Base-by-base conservation (phyloP, 2,113 vertebrate genomes). In the Saguinus midas region DNA sequence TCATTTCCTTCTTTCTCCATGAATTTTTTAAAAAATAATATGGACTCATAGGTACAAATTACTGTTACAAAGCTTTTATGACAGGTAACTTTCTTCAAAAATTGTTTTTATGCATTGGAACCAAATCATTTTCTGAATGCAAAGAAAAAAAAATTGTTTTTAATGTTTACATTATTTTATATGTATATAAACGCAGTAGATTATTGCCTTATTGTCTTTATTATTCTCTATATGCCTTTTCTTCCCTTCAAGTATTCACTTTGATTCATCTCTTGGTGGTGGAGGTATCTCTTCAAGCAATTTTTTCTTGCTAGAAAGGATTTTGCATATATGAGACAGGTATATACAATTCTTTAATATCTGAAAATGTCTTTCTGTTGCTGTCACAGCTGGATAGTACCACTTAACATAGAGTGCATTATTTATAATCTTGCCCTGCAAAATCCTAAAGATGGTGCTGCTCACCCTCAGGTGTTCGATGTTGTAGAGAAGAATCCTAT, bases 21-120 rank as follows among this genome's bases (percentile, higher is more conserved):
- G 72, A 78, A 45, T 43, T 66, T 93, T 73, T 79, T n/a, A 45
- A 57, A 12, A 66, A 89, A 75, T 48, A 64, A 55, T 80, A 29
- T 80, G 45, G n/a, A 75, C 72, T 80, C 61, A 70, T 84, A 91
- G 61, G 18, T 79, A 87, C 2, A 58, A 58, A n/a, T 58, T 80
- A 64, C 48, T 43, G 40, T 66, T 40, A 29, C 32, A 50, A 58
- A 78, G 20, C 12, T 10, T 70, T 79, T 48, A 50, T 5, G 11
- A 45, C 66, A 55, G 12, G 11, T 66, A 78, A 55, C 8, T 14
- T 55, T 37, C 29, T 66, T 52, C 8, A 57, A n/a, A 20, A 73
- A 27, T 17, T 32, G 14, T 52, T 89, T 61, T 72, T 58, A 64
- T 45, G 45, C 45, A 45, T 45, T 45, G 45, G 45, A 45, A 8